Percentiles rank a stretch among this genome's conserved stretches.
Evolutionary conservation across 2,888 invertebrate species (phyloP).

Genomic region (Drosophila merina): DNA sequence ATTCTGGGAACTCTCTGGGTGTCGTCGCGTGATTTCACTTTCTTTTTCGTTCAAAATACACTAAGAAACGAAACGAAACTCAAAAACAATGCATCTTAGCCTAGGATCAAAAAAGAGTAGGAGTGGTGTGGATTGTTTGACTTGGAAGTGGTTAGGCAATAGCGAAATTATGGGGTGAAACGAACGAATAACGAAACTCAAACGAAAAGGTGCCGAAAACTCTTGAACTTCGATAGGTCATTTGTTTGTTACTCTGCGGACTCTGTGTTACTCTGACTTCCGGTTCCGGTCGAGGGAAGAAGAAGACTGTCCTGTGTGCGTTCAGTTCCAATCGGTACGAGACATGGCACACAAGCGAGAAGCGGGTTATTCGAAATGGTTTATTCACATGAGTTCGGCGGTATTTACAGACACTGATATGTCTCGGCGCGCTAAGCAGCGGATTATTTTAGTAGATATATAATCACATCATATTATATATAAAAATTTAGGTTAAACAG

Average conservation of each 20-base stretch:
- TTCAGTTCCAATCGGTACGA: constrained; percentile 32
- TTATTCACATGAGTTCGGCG: constrained; percentile 35
- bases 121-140: background rate
- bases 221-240: constrained; percentile 3
- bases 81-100: constrained; percentile 39
- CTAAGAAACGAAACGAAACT: constrained; percentile 30
- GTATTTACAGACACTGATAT: constrained; percentile 32
- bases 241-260: background rate
- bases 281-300: constrained; percentile 28
- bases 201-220: constrained; percentile 25
- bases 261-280: constrained; percentile 13
- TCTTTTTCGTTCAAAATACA: constrained; percentile 8
- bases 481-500: background rate
- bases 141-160: constrained; percentile 22
- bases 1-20: constrained; percentile 48
- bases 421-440: constrained; percentile 31
- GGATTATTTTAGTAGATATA: constrained; percentile 15
- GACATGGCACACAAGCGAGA: constrained; percentile 29
- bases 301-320: constrained; percentile 21
- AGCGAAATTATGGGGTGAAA: constrained; percentile 28
- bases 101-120: background rate
- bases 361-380: constrained; percentile 20
- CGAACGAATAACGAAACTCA: constrained; percentile 20
- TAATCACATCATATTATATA: constrained; percentile 16
- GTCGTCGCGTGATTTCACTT: constrained; percentile 60